Evolutionary conservation across 2,113 vertebrate genomes (phyloP).

Genomic region (Capreolus pygargus): DNA sequence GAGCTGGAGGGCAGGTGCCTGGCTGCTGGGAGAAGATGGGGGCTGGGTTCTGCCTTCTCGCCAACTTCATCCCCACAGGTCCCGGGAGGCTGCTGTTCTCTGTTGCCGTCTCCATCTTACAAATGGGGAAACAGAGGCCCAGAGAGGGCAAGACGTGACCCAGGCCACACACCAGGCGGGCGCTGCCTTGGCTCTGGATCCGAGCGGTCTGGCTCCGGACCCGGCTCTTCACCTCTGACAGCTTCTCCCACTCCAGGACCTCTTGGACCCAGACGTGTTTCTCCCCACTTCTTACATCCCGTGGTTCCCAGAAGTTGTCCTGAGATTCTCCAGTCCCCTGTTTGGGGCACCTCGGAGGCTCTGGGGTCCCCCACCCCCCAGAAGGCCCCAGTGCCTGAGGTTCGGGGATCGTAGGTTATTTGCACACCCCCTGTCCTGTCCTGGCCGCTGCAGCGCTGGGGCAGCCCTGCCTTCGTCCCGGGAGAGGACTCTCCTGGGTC

Average conservation of each 20-base stretch:
- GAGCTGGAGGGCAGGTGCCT: accelerated
- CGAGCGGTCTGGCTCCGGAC: neutral
- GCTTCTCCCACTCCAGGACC: neutral
- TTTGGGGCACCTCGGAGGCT: neutral
- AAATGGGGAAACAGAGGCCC: neutral
- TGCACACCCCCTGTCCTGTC: neutral
- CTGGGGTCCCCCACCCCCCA: neutral
- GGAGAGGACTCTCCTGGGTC: neutral
- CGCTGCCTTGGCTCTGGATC: neutral
- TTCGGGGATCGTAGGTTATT: neutral
- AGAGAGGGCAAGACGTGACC: neutral
- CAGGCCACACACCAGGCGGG: neutral
- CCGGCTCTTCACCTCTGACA: neutral
- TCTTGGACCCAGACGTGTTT: neutral
- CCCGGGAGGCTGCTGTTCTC: neutral
- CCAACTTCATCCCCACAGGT: neutral
- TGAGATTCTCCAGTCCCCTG: neutral
- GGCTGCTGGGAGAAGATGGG: neutral
- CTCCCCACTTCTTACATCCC: neutral
- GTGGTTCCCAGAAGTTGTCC: neutral
- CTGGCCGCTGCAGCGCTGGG: neutral
- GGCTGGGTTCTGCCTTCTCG: accelerated
- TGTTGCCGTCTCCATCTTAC: neutral
- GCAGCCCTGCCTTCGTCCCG: neutral
- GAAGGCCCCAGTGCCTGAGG: neutral